Base-by-base conservation (phyloP, 1,140 invertebrate genomes). In the Drosophila pandora region DNA sequence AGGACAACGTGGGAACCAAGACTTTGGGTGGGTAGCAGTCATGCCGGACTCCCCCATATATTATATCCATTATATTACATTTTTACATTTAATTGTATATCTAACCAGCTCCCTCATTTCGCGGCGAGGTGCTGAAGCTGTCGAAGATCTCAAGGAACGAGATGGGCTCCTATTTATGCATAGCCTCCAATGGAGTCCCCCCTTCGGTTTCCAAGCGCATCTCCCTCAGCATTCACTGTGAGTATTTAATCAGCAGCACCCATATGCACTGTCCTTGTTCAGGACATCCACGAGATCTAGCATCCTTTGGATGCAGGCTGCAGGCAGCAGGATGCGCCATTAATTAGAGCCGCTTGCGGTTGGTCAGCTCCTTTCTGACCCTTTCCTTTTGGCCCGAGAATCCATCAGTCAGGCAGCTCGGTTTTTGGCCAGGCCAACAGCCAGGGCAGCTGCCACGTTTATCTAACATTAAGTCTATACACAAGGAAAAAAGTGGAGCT, bases 131-230 rank as follows among this genome's bases (percentile, higher is more conserved):
- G 10, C 91, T 98, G 59, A 95, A 94, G 72, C 92, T 98, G 68
- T 94, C 93, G 47, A 97, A 96, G 92, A 96, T 98, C 78, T 95
- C 95, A 60, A 93, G 97, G 55, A 95, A 95, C 55, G 96, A 97
- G 91, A 97, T 97, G 96, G 96, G 95, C n/a, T 95, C 95, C 57
- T 97, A 97, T 92, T 92, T 96, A 49, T 97, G 96, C 92, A 96
- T 97, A 47, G 96, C 96, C n/a, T 95, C 94, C 75, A 97, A 96
- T 73, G 95, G 95, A 34, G 94, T 96, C 12, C 96, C 95, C 28
- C 96, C 96, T 22, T 94, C 95, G 47, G 95, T 97, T 79, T 96
- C 95, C 92, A 97, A 97, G 92, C 94, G 96, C 75, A 96, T 97
- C 79, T 94, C 94, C 77, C 94, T 97, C 76, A 95, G 94, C 92